Evolutionary conservation across 2,113 vertebrate genomes (phyloP).

Genomic region (Python bivittatus): DNA sequence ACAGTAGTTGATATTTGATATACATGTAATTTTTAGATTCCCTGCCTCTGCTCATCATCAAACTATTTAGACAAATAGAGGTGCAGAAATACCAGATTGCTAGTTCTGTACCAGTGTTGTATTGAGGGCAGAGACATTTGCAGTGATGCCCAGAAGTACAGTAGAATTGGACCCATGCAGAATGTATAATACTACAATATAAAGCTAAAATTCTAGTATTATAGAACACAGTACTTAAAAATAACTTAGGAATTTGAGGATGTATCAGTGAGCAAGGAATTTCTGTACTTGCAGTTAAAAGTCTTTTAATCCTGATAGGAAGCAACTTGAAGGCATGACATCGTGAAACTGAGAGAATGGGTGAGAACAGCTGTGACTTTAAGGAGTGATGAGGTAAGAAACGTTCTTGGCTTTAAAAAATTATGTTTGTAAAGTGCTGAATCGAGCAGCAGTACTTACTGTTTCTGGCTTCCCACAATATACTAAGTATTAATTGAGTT

Average conservation of each 20-base stretch:
- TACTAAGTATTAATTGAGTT: not conserved
- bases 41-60: not conserved
- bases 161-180: not conserved
- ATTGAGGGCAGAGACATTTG: not conserved
- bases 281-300: not conserved
- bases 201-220: not conserved
- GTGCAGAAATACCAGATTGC: not conserved
- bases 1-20: not conserved
- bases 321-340: not conserved
- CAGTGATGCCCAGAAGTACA: not conserved
- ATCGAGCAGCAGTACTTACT: not conserved
- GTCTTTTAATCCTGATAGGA: not conserved
- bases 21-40: not conserved
- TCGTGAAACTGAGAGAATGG: conserved; percentile 8
- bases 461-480: not conserved
- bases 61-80: not conserved
- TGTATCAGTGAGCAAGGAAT: not conserved
- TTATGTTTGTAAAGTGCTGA: not conserved
- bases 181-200: not conserved
- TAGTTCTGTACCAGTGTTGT: not conserved
- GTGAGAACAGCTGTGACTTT: not conserved
- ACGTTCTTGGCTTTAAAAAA: not conserved
- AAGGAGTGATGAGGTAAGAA: not conserved
- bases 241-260: not conserved
- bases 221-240: not conserved